These are phyloP conservation scores for Sigmodon hispidus DNA, from an alignment of 2,113 vertebrate genomes.

Conservation along the genomic window DNA sequence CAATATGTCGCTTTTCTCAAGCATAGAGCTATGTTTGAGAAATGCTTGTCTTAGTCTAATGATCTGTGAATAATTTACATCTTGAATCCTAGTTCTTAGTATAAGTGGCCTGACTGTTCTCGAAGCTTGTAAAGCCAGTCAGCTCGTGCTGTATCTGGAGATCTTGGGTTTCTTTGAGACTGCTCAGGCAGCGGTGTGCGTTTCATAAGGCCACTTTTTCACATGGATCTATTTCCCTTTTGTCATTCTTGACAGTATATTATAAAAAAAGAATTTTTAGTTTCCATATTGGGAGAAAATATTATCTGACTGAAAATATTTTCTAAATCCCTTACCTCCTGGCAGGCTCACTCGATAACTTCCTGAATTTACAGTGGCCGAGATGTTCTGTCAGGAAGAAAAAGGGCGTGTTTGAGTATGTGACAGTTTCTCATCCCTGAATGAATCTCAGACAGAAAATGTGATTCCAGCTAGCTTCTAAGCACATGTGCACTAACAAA, in stretches of 20 bases:
- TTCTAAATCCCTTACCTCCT: constrained; percentile 60
- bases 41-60: constrained; percentile 88
- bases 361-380: constrained; percentile 52
- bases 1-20: constrained; percentile 87
- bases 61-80: constrained; percentile 90
- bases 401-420: constrained; percentile 33
- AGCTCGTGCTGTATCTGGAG: constrained; percentile 84
- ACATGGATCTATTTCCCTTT: constrained; percentile 56
- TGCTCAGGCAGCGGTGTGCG: neutral
- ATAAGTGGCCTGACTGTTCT: constrained; percentile 85
- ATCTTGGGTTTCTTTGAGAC: constrained; percentile 37
- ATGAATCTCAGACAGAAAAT: constrained; percentile 14
- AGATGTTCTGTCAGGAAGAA: constrained; percentile 56
- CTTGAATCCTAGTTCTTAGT: constrained; percentile 85
- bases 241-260: constrained; percentile 44
- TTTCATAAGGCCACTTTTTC: neutral
- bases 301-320: constrained; percentile 29
- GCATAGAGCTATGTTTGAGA: constrained; percentile 86
- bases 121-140: constrained; percentile 82
- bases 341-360: constrained; percentile 7
- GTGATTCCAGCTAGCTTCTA: constrained; percentile 21
- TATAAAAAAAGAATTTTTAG: neutral
- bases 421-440: constrained; percentile 56
- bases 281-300: constrained; percentile 53
- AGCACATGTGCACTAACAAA: neutral